Evolutionary conservation across 2,797 vertebrate species (phyloP).

Genomic region (Serranus cabrilla): DNA sequence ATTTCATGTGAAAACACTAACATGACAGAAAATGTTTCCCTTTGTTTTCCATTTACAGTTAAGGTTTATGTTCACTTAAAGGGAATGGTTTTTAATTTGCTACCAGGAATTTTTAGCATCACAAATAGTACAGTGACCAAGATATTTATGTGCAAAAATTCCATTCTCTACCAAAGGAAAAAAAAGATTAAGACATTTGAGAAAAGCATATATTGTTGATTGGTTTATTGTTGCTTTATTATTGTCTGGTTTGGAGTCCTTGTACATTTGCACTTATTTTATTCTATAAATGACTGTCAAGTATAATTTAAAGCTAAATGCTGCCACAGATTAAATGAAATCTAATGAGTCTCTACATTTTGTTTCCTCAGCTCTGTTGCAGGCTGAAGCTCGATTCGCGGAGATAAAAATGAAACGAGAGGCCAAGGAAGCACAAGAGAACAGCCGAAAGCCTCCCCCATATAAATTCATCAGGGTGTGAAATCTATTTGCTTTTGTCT

Average conservation of each 20-base stretch:
- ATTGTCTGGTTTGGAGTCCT: neutral
- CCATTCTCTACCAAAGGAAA: neutral
- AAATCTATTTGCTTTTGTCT: neutral
- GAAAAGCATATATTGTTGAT: neutral
- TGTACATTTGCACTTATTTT: neutral
- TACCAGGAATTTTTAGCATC: neutral
- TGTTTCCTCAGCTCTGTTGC: slow-evolving; percentile 89
- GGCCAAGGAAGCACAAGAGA: slow-evolving; percentile 95
- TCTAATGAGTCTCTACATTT: neutral
- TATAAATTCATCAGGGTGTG: slow-evolving; percentile 97
- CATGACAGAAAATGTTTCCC: neutral
- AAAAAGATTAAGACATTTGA: neutral
- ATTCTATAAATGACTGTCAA: neutral
- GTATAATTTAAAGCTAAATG: neutral
- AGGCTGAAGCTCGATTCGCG: slow-evolving; percentile 94
- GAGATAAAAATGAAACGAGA: slow-evolving; percentile 94
- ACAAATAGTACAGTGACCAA: too few species aligned
- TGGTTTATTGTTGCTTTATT: too few species aligned
- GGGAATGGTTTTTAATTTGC: too few species aligned
- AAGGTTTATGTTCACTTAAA: neutral
- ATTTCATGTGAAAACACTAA: too few species aligned
- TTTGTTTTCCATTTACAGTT: neutral
- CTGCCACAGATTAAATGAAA: neutral
- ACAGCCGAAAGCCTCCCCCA: slow-evolving; percentile 93
- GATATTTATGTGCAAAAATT: neutral